Conservation (phyloP, 2,113 vertebrate species). For the Cyrtonyx montezumae region DNA sequence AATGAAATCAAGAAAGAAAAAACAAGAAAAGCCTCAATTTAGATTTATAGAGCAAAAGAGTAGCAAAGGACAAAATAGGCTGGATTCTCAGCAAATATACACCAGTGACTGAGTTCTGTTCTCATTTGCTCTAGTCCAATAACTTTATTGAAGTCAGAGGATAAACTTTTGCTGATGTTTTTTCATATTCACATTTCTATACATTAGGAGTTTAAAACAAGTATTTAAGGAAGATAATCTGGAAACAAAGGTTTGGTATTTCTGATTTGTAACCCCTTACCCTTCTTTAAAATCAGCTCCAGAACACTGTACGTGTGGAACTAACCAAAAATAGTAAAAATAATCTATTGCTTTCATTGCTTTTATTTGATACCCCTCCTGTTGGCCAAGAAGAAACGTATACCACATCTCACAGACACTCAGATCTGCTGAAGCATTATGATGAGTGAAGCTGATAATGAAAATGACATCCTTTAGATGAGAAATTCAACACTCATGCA, state of each 20-base stretch:
- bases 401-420: not conserved
- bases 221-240: not conserved
- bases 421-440: not conserved
- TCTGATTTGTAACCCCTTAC: not conserved
- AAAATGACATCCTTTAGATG: not conserved
- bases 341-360: not conserved
- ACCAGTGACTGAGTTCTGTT: not conserved
- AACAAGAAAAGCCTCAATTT: not conserved
- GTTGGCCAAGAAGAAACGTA: not conserved
- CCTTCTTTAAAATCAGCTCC: not conserved
- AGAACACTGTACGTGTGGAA: not conserved
- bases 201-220: not conserved
- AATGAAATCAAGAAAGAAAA: constrained; percentile 22
- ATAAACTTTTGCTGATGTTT: too few species aligned
- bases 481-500: not conserved
- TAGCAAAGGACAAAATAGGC: not conserved
- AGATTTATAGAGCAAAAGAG: not conserved
- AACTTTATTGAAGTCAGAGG: too few species aligned
- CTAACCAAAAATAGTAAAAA: not conserved
- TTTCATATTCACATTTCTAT: not conserved
- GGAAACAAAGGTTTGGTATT: not conserved
- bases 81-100: not conserved
- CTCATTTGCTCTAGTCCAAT: not conserved
- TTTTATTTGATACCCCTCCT: not conserved
- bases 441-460: not conserved